Percentiles rank a stretch among this genome's conserved stretches.
Conservation (phyloP, 2,113 vertebrate species). For the Australoheros scitulus region DNA sequence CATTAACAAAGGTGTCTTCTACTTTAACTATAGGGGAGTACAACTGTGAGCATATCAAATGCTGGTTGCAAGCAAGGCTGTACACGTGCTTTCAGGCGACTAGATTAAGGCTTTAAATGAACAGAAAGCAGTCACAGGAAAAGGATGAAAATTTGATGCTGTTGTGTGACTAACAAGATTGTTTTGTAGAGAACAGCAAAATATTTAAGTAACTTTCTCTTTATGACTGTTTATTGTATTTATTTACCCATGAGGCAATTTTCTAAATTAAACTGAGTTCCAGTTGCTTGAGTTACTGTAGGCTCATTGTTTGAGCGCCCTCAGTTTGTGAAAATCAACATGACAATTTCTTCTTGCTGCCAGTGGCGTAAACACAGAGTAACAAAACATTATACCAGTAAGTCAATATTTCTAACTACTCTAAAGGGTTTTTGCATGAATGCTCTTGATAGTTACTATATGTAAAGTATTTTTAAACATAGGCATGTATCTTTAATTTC, state of each 20-base stretch:
- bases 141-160: background rate
- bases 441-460: background rate
- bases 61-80: no score
- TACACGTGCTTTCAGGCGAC: background rate
- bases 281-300: background rate
- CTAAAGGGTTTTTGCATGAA: background rate
- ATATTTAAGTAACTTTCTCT: background rate
- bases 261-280: background rate
- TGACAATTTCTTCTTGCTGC: no score
- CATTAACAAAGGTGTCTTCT: background rate
- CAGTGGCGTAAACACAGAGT: no score
- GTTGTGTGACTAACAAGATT: background rate
- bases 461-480: background rate
- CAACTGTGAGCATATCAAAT: background rate
- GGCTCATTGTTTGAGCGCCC: background rate
- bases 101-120: background rate
- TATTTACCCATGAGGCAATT: background rate
- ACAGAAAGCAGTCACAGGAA: background rate
- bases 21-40: background rate
- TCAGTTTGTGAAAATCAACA: background rate
- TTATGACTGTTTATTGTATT: background rate
- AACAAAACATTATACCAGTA: background rate
- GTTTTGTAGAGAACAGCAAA: background rate
- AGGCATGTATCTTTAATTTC: background rate
- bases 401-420: background rate